Base-by-base conservation (phyloP, 2,113 vertebrate species). In the Platysternon megacephalum region DNA sequence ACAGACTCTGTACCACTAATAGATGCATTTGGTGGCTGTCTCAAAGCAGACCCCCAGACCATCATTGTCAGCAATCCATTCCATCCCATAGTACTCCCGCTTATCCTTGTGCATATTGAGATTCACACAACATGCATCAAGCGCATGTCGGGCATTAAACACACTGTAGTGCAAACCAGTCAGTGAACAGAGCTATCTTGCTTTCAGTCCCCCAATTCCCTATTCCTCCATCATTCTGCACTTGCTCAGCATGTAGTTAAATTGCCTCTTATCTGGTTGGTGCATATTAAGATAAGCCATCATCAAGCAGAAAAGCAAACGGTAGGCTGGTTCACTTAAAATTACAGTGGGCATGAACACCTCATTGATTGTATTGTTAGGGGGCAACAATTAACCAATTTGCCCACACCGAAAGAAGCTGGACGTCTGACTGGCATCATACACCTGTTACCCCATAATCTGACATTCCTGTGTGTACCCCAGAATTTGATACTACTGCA, bases 1-100 rank as follows among this genome's bases (percentile, higher is more conserved):
- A 24, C 61, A 46, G 55, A 16, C 1, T 49, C 19, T 55, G 35
- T 0, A 0, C 9, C 39, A 68, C 48, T 17, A 72, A 24, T 26
- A 74, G 35, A 39, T 2, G 1, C n/a, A 29, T 74, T 68, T 21
- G 29, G 2, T 65, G 61, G 32, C 32, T n/a, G 82, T 65, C 32
- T 79, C 2, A 12, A 22, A 24, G 28, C 11, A 42, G 51, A 29
- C 58, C 29, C 46, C 74, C 32, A n/a, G 0, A 0, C 32, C 24
- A 74, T 0, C 5, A 74, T 29, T 10, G 28, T 46, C 13, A 3
- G 11, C 39, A 87, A 65, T 79, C 44, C 51, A 48, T 83, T 79
- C 44, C 39, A 17, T 68, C 14, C 44, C 80, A 79, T 16, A 79
- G 35, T 87, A 19, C 74, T 26, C 26, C 35, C 49, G 1, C 0